Conservation (phyloP, 2,888 invertebrate genomes). For the Eledone cirrhosa region DNA sequence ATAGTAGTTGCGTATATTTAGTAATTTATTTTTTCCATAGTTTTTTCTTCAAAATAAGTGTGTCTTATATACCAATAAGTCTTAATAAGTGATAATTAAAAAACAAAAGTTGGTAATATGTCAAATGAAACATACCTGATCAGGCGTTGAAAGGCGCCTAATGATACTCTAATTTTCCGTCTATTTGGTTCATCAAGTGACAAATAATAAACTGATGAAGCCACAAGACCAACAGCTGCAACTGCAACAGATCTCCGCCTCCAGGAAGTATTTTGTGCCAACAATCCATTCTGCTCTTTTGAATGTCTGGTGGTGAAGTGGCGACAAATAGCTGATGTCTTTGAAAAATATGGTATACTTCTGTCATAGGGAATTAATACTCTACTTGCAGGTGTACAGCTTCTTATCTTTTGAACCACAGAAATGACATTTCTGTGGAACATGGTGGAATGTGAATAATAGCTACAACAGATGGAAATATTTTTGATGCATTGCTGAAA, state of each 20-base stretch:
- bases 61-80: too few relatives aligned
- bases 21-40: too few relatives aligned
- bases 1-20: too few relatives aligned
- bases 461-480: background rate
- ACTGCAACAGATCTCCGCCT: too few relatives aligned
- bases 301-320: too few relatives aligned
- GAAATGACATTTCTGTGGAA: background rate
- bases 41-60: too few relatives aligned
- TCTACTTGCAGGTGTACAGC: too few relatives aligned
- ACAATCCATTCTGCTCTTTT: too few relatives aligned
- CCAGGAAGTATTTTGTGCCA: too few relatives aligned
- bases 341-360: too few relatives aligned
- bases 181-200: conserved; percentile 43
- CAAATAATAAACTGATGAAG: conserved; percentile 38
- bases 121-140: conserved; percentile 45
- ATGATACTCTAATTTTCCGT: conserved; percentile 53
- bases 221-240: background rate
- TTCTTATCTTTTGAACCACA: background rate
- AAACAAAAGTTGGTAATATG: background rate
- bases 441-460: background rate
- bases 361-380: too few relatives aligned
- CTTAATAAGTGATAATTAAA: background rate
- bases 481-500: background rate
- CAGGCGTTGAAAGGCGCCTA: conserved; percentile 57
- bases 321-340: too few relatives aligned